Base-by-base conservation (phyloP, 2,113 vertebrate species). In the Erythrocercus mccallii region DNA sequence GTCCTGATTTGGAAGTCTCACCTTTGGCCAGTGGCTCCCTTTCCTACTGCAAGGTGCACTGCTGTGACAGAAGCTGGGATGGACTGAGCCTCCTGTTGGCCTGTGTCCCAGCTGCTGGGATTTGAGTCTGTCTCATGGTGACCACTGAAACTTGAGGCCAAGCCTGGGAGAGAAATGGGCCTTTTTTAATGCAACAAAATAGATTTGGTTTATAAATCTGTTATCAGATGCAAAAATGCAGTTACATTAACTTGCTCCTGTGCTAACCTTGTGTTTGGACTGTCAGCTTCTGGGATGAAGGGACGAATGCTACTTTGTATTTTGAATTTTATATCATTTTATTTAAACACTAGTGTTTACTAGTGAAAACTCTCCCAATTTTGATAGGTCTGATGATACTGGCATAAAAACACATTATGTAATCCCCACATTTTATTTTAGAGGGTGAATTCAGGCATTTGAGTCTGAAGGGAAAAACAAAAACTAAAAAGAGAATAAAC, bases 261-360 rank as follows among this genome's bases (percentile, higher is more conserved):
- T 47, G 17, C 53, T 81, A 58, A 56, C 11, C 61, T 62, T 61
- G 18, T 54, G 8, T 57, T 70, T 58, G 37, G 51, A 62, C 24
- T 40, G 19, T 18, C 53, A 28, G n/a, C 24, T 50, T 86, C 56
- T 42, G 40, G 38, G 44, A 62, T n/a, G 22, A 76, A 61, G 0
- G 5, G 37, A 19, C 0, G 0, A 74, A 23, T 37, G 12, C 8
- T 24, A 8, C 21, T 81, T 61, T 60, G 1, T 6, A 58, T 25
- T 66, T 73, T 66, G 38, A 11, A 68, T 56, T 61, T 76, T 9
- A 54, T 20, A 31, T 19, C 13, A 27, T 82, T 54, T 66, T 37
- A 83, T 56, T 77, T 48, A 37, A 70, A 62, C 7, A 42, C 18
- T 28, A 33, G 15, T 23, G 18, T 28, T 70, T 77, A 70, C 20